These are phyloP conservation scores for Brachirus orientalis DNA, from an alignment of 2,113 vertebrate genomes.

Conservation along the genomic window DNA sequence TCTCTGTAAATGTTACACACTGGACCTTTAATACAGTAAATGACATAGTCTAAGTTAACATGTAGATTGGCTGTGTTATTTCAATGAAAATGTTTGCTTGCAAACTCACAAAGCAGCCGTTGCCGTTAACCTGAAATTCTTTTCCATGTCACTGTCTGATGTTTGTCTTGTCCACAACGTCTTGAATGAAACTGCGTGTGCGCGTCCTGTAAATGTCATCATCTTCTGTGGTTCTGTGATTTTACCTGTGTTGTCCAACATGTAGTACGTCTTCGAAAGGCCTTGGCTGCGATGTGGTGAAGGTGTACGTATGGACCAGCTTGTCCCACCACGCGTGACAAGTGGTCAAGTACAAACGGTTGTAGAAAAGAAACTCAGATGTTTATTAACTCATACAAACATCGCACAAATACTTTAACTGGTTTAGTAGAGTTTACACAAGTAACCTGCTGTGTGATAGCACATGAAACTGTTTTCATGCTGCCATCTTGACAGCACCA, in stretches of 20 bases:
- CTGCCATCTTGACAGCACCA: constrained; percentile 20
- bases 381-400: too few species aligned
- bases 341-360: too few species aligned
- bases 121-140: constrained; percentile 4
- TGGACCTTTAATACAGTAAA: too few species aligned
- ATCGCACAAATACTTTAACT: not conserved
- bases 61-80: too few species aligned
- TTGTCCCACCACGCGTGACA: too few species aligned
- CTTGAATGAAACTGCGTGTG: constrained; percentile 3
- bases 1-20: too few species aligned
- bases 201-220: constrained; percentile 1
- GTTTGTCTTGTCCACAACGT: constrained; percentile 9
- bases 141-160: constrained; percentile 1
- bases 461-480: constrained; percentile 41
- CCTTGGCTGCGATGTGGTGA: constrained; percentile 61
- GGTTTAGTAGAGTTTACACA: not conserved
- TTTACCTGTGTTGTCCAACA: constrained; percentile 59
- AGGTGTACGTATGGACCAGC: constrained; percentile 9
- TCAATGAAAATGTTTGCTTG: too few species aligned
- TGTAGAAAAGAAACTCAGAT: too few species aligned
- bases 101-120: not conserved
- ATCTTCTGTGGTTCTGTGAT: constrained; percentile 38
- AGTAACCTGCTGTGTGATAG: constrained; percentile 7
- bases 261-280: constrained; percentile 14
- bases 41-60: too few species aligned